Evolutionary conservation across 2,797 vertebrate species (phyloP), one percentile per base, ranked within the genome.

Genomic region (Sebastes iracundus): DNA sequence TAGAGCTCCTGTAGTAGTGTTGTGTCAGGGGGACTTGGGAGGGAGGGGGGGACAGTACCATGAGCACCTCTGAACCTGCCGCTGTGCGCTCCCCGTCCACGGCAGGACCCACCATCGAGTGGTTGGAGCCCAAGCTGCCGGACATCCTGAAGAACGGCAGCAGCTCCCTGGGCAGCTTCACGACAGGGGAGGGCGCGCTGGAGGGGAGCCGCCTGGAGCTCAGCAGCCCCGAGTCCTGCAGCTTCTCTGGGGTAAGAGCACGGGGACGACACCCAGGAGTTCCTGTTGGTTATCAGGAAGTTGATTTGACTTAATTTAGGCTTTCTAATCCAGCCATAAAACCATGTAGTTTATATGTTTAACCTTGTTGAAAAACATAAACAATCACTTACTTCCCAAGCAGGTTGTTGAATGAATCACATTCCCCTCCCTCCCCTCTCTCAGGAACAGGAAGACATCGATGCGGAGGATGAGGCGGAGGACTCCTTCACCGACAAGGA

Each of bases 111-210:
- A 97, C 97, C 53, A 97, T 99, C 72, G 98, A 96, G 91, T 99
- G 98, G 98, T 92, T 99, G 95, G 98, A 99, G 91, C 97, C 97
- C 87, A 99, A 99, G 94, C 93, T 97, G 84, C 96, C 97, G 2
- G 97, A 99, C 90, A 95, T 97, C 92, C 97, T 98, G 94, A 98
- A 97, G 96, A 99, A 99, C 94, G 98, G 97, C 92, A 91, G 92
- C 87, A 93, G 96, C 27, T 91, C 90, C 10, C 95, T 96, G 87
- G 94, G 95, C 63, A 94, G 95, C 93, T 96, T 97, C 86, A 84
- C 94, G 6, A 71, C 94, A 0, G 97, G 96, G 76, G 94, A 96
- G 80, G 95, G 90, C 77, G 94, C 95, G 62, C 92, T 96, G 85
- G 94, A 93, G 85, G 96, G 94, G 46, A 92, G 91, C 73, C 88